Evolutionary conservation across 2,113 vertebrate genomes (phyloP), one percentile per base, ranked within the genome.

Genomic region (Damaliscus lunatus): DNA sequence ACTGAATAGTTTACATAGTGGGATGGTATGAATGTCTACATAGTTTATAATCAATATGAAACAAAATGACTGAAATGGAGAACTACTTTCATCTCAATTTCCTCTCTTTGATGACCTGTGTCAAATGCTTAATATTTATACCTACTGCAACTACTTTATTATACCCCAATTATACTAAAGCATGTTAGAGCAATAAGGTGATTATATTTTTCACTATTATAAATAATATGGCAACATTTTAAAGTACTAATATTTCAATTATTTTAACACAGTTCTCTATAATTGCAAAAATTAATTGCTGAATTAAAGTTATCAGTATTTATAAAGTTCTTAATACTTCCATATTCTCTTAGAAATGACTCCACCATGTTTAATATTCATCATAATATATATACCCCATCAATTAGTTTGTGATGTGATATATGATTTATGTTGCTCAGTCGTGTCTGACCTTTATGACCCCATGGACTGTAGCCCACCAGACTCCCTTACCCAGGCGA

Each of bases 391-490:
- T 29, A 14, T 46, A 83, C 0, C 52, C 1, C 31, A 43, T 11
- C 5, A 40, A 46, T 29, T 62, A 53, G 12, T 31, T 81, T 67
- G 17, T 67, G n/a, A 36, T 67, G 33, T 67, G 33, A 67, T 21
- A 36, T 67, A 67, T 10, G 33, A 67, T 67, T 67, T 36, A 21
- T 67, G 16, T 67, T 67, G 17, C 17, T 67, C 33, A 36, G 33
- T 67, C 2, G 2, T 67, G 33, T 67, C 4, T 67, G 64, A 21
- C 9, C 33, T n/a, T 67, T 67, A 67, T 21, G 33, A 67, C 8
- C 2, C 33, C 17, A 21, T 5, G 64, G 64, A 21, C 17, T 71
- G 9, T 6, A 71, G 17, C n/a, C n/a, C n/a, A 5, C 64, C 0
- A 0, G 64, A 71, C 17, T 71, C 64, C 9, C n/a, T 71, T 71